Evolutionary conservation across 1,140 invertebrate species (phyloP).

Genomic region (Rhyzopertha dominica): DNA sequence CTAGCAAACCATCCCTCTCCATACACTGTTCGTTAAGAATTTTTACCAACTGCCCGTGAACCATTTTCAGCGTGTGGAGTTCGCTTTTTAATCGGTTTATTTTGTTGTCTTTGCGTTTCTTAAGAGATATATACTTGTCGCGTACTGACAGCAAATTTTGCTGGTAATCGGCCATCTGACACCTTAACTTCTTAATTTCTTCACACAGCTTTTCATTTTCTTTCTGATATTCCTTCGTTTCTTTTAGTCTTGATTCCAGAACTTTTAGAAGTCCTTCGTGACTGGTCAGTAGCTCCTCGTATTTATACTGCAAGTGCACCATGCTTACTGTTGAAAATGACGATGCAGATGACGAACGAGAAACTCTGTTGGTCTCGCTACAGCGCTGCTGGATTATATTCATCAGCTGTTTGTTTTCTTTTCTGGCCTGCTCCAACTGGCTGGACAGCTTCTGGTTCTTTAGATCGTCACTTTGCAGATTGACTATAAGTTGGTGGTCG

Average conservation of each 20-base stretch:
- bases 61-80: slow-evolving; percentile 21
- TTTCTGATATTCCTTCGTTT: slow-evolving; percentile 20
- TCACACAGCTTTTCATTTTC: slow-evolving; percentile 22
- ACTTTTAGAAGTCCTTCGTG: slow-evolving; percentile 26
- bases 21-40: slow-evolving; percentile 26
- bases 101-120: slow-evolving; percentile 1
- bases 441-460: neutral
- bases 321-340: slow-evolving; percentile 27
- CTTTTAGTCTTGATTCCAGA: slow-evolving; percentile 23
- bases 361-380: slow-evolving; percentile 9
- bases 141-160: slow-evolving; percentile 13
- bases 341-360: slow-evolving; percentile 6
- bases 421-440: slow-evolving; percentile 15
- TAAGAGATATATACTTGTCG: slow-evolving; percentile 13
- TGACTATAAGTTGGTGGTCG: too few species aligned
- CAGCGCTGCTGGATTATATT: slow-evolving; percentile 24
- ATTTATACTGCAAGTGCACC: slow-evolving; percentile 31
- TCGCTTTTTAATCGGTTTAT: slow-evolving; percentile 17
- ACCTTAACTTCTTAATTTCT: slow-evolving; percentile 16
- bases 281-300: slow-evolving; percentile 25
- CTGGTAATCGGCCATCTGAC: slow-evolving; percentile 12
- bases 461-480: too few species aligned
- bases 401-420: slow-evolving; percentile 22
- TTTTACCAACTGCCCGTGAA: slow-evolving; percentile 21
- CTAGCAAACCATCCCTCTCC: slow-evolving; percentile 18